These are phyloP conservation scores for Podotricha telesiphe DNA, from an alignment of 2,888 invertebrate species.

Conservation along the genomic window DNA sequence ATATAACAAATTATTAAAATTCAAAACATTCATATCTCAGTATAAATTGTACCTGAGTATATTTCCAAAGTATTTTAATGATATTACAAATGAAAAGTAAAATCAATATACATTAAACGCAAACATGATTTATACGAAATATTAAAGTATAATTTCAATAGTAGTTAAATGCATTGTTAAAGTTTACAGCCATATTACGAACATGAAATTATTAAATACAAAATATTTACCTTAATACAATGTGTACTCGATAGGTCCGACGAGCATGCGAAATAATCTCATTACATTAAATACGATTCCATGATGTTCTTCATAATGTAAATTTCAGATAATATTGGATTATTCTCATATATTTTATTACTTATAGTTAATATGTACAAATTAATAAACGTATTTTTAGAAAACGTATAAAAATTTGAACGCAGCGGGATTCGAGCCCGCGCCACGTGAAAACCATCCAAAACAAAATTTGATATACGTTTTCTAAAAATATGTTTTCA, in stretches of 20 bases:
- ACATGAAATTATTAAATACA: slow-evolving; percentile 15
- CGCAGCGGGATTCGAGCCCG: too few relatives aligned
- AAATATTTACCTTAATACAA: neutral
- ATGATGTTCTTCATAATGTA: neutral
- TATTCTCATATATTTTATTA: neutral
- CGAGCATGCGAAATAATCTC: slow-evolving; percentile 2
- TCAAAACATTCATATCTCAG: too few relatives aligned
- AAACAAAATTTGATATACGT: too few relatives aligned
- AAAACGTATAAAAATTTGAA: too few relatives aligned
- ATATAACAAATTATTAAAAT: too few relatives aligned
- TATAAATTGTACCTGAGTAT: neutral
- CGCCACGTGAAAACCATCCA: too few relatives aligned
- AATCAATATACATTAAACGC: neutral
- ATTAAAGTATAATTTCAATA: neutral
- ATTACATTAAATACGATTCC: neutral
- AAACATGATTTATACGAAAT: neutral
- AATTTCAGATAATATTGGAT: neutral
- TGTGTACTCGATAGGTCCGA: neutral
- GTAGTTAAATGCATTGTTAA: slow-evolving; percentile 14
- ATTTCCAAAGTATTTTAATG: too few relatives aligned
- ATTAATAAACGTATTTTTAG: too few relatives aligned
- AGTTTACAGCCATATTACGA: slow-evolving; percentile 8
- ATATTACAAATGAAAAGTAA: neutral
- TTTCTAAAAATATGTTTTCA: too few relatives aligned
- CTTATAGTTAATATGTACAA: neutral